Conservation (phyloP, 1,140 invertebrate genomes). For the Drosophila quadrilineata region DNA sequence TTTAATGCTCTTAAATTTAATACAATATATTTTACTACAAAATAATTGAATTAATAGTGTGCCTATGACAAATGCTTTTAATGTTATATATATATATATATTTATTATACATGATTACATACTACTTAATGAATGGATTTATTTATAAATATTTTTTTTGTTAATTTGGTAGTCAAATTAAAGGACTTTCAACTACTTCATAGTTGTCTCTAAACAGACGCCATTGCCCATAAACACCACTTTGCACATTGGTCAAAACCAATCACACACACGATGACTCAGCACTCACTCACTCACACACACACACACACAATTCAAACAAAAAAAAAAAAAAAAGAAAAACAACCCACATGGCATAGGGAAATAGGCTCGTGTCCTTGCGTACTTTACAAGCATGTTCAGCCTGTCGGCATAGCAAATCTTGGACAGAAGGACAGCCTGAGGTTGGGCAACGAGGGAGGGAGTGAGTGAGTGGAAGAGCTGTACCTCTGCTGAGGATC, state of each 20-base stretch:
- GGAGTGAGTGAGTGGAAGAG: not conserved
- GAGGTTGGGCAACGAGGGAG: conserved; percentile 8
- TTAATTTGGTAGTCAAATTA: too few relatives aligned
- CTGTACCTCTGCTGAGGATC: not conserved
- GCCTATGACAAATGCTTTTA: too few relatives aligned
- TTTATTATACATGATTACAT: too few relatives aligned
- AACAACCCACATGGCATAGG: conserved; percentile 38
- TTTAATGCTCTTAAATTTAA: too few relatives aligned
- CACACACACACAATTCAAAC: not conserved
- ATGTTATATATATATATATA: too few relatives aligned
- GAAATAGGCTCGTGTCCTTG: conserved; percentile 32
- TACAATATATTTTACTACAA: too few relatives aligned
- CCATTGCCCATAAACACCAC: conserved; percentile 45
- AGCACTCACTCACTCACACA: not conserved
- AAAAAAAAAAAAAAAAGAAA: not conserved
- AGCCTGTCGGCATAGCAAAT: not conserved
- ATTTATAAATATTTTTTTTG: too few relatives aligned
- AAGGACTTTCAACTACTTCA: too few relatives aligned
- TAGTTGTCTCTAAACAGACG: conserved; percentile 9
- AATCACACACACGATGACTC: conserved; percentile 26
- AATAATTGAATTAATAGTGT: too few relatives aligned
- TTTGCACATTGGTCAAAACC: conserved; percentile 60
- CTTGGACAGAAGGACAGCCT: not conserved
- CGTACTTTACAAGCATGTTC: not conserved
- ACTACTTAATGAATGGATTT: too few relatives aligned